These are phyloP conservation scores for Amphilophus citrinellus DNA, from an alignment of 2,113 vertebrate species.

Conservation along the genomic window DNA sequence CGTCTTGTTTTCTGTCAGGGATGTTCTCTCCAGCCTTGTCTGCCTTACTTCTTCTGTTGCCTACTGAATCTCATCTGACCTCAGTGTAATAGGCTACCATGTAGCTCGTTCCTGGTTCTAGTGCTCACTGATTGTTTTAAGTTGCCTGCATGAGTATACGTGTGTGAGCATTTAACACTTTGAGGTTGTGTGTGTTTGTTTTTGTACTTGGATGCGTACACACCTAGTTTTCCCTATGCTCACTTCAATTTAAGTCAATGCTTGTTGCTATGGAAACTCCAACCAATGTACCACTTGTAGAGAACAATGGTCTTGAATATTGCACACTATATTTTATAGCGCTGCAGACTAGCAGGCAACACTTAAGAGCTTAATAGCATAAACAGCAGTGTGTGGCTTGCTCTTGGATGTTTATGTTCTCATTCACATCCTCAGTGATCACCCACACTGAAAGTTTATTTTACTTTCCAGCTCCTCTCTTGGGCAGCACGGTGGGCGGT, in stretches of 20 bases:
- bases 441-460: slow-evolving; percentile 4
- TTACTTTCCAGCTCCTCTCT: slow-evolving; percentile 6
- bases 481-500: no score
- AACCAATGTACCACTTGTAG: slow-evolving; percentile 61
- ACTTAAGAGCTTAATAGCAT: slow-evolving; percentile 50
- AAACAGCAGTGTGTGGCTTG: slow-evolving; percentile 15
- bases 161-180: slow-evolving; percentile 41
- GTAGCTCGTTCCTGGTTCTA: slow-evolving; percentile 60
- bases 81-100: slow-evolving; percentile 54
- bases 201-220: slow-evolving; percentile 48
- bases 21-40: slow-evolving; percentile 66
- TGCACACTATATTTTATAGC: slow-evolving; percentile 63
- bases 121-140: slow-evolving; percentile 60
- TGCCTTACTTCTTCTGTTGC: slow-evolving; percentile 48
- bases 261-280: slow-evolving; percentile 84
- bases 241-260: slow-evolving; percentile 70
- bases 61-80: slow-evolving; percentile 70
- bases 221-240: slow-evolving; percentile 58
- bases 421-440: slow-evolving; percentile 25
- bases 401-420: slow-evolving; percentile 47
- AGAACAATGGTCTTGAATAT: slow-evolving; percentile 72
- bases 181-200: slow-evolving; percentile 37
- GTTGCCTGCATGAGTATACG: slow-evolving; percentile 27
- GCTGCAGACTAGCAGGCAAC: slow-evolving; percentile 48
- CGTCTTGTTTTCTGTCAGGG: slow-evolving; percentile 77